Conservation (phyloP, 2,888 invertebrate genomes). For the Monoplex corrugatus region DNA sequence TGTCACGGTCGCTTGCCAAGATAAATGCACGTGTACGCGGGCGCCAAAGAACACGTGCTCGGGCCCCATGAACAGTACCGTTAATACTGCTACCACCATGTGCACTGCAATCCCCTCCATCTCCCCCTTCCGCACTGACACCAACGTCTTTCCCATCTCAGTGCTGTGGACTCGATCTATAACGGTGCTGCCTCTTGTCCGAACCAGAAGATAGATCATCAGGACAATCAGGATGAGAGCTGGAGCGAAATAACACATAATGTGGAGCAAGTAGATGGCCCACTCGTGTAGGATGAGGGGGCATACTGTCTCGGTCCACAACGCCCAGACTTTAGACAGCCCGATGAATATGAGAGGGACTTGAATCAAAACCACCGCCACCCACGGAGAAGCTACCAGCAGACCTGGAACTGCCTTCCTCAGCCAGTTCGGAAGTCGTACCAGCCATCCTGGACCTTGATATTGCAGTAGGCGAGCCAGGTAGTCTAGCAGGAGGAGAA, state of each 20-base stretch:
- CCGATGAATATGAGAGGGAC: background rate
- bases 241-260: background rate
- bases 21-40: too few relatives aligned
- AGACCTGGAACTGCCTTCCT: background rate
- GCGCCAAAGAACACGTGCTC: background rate
- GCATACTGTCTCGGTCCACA: background rate
- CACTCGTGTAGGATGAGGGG: background rate
- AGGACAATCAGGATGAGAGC: conserved; percentile 12
- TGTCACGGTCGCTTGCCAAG: background rate
- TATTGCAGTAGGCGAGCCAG: background rate
- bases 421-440: conserved; percentile 29
- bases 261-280: background rate
- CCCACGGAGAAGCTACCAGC: conserved; percentile 27
- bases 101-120: background rate
- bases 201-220: background rate
- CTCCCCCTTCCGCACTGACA: background rate
- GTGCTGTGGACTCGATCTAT: too few relatives aligned
- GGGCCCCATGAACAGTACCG: background rate
- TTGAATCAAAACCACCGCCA: background rate
- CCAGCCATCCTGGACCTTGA: conserved; percentile 11
- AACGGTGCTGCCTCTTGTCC: background rate
- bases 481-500: conserved; percentile 20
- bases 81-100: background rate
- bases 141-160: background rate
- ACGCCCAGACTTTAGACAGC: background rate